phyloP scores from a whole-genome alignment of 2,113 vertebrate species.

The Menura novaehollandiae region DNA sequence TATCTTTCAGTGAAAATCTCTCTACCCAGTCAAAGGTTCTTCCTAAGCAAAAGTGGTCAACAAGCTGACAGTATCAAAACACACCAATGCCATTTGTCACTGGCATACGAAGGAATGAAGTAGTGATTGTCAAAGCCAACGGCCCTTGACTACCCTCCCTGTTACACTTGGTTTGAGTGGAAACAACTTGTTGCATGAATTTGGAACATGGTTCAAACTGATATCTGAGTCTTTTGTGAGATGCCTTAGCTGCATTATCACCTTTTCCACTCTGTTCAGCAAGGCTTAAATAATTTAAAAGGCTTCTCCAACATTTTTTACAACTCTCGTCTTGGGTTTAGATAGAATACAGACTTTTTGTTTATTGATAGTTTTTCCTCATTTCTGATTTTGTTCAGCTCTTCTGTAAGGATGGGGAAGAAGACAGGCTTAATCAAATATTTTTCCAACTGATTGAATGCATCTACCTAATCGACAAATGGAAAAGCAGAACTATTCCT shows the following conservation, averaged over 20 bases:
- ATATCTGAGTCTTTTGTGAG: not conserved
- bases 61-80: not conserved
- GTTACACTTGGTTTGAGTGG: not conserved
- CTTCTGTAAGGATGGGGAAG: not conserved
- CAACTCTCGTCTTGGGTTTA: not conserved
- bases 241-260: not conserved
- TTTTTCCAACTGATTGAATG: constrained; percentile 6
- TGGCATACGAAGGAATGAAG: not conserved
- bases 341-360: not conserved
- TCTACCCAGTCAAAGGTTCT: not conserved
- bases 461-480: not conserved
- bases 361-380: not conserved
- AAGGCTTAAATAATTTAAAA: not conserved
- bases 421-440: not conserved
- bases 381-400: not conserved
- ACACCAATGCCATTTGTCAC: not conserved
- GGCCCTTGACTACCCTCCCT: not conserved
- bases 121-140: not conserved
- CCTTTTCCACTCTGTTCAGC: not conserved
- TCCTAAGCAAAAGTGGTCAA: not conserved
- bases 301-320: not conserved
- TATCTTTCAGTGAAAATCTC: not conserved
- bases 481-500: not conserved
- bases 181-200: not conserved
- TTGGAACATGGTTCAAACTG: not conserved